Conservation (phyloP, 2,113 vertebrate genomes). For the Phrynosoma platyrhinos region DNA sequence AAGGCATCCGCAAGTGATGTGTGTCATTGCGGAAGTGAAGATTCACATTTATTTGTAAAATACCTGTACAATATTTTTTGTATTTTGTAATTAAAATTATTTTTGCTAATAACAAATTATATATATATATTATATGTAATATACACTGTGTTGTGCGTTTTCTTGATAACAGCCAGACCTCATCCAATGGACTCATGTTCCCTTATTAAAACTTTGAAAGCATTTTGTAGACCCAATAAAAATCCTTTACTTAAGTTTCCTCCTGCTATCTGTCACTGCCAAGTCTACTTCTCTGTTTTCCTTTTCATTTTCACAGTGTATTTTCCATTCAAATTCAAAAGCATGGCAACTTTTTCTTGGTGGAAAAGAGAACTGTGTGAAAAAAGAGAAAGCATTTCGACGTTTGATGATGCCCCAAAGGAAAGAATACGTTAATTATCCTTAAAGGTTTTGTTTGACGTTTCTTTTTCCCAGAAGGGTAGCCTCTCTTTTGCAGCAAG, state of each 20-base stretch:
- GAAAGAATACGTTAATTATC: no score
- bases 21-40: no score
- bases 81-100: not conserved
- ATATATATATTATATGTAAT: not conserved
- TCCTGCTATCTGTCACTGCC: not conserved
- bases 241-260: not conserved
- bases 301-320: not conserved
- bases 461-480: no score
- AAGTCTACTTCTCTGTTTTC: not conserved
- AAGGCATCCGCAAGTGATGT: not conserved
- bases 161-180: not conserved
- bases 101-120: not conserved
- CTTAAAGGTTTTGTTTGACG: no score
- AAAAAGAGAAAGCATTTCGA: no score
- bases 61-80: not conserved
- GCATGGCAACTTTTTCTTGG: no score
- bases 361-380: no score
- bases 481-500: no score
- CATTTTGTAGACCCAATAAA: not conserved
- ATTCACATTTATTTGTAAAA: conserved; percentile 18
- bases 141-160: not conserved
- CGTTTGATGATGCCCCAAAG: no score
- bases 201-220: conserved; percentile 1
- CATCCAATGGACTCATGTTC: not conserved
- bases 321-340: not conserved